Conservation (phyloP, 2,888 invertebrate genomes). For the Lottia scabra region DNA sequence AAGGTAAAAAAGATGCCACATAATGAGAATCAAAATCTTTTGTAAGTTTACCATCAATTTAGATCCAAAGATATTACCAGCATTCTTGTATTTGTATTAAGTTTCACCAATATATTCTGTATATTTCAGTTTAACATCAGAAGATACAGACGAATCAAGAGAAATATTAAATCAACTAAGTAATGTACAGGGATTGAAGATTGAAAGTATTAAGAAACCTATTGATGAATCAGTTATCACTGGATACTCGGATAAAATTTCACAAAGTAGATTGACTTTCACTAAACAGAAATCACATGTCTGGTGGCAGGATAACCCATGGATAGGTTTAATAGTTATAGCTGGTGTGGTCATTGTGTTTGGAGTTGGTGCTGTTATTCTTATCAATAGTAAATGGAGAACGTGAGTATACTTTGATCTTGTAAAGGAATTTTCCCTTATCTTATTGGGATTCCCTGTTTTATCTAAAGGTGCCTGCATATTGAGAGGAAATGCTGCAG, state of each 20-base stretch:
- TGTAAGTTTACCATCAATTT: no score
- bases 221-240: not conserved
- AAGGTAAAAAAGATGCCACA: no score
- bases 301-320: constrained; percentile 75
- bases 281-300: constrained; percentile 42
- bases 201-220: not conserved
- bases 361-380: constrained; percentile 88
- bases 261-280: not conserved
- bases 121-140: not conserved
- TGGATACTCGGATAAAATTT: not conserved
- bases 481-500: no score
- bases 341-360: constrained; percentile 88
- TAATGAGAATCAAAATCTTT: no score
- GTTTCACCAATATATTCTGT: not conserved
- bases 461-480: no score
- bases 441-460: no score
- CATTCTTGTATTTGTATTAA: no score
- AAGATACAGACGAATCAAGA: not conserved
- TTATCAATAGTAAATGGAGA: constrained; percentile 93
- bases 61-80: no score
- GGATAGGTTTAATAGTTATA: constrained; percentile 88
- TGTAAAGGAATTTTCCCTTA: no score
- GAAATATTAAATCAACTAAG: not conserved
- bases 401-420: constrained; percentile 75
- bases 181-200: not conserved